Conservation (phyloP, 1,140 invertebrate species). For the Camponotus floridanus region DNA sequence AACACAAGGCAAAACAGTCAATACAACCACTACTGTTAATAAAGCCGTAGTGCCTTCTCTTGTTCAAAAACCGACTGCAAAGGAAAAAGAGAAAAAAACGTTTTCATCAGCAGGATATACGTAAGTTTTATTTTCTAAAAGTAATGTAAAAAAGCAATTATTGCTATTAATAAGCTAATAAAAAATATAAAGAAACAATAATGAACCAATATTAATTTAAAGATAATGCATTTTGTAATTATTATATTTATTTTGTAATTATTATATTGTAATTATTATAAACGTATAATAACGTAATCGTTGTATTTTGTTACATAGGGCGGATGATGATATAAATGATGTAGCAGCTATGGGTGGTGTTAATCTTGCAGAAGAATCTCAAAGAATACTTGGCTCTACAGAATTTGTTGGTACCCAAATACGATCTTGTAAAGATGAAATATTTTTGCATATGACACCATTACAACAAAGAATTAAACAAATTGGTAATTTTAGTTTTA, state of each 20-base stretch:
- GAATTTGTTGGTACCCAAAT: slow-evolving; percentile 98
- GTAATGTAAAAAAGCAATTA: not conserved
- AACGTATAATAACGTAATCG: not conserved
- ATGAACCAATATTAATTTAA: not conserved
- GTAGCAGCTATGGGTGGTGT: slow-evolving; percentile 99
- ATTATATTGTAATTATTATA: slow-evolving; percentile 6
- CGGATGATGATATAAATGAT: slow-evolving; percentile 98
- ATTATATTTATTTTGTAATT: too few relatives aligned
- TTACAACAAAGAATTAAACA: slow-evolving; percentile 93
- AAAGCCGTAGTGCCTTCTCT: slow-evolving; percentile 85
- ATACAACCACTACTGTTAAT: slow-evolving; percentile 81
- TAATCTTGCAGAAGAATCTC: slow-evolving; percentile 98
- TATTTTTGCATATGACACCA: slow-evolving; percentile 92
- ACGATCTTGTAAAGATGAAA: slow-evolving; percentile 97
- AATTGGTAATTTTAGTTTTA: slow-evolving; percentile 86
- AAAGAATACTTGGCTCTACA: slow-evolving; percentile 97
- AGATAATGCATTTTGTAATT: not conserved
- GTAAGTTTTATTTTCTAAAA: slow-evolving; percentile 76
- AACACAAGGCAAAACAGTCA: slow-evolving; percentile 81
- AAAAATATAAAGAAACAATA: not conserved
- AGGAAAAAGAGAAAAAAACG: slow-evolving; percentile 90
- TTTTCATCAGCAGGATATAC: slow-evolving; percentile 87
- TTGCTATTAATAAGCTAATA: not conserved
- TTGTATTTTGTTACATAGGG: slow-evolving; percentile 83
- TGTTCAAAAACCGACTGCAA: slow-evolving; percentile 84